Evolutionary conservation across 2,113 vertebrate species (phyloP).

Genomic region (Nycticebus coucang): DNA sequence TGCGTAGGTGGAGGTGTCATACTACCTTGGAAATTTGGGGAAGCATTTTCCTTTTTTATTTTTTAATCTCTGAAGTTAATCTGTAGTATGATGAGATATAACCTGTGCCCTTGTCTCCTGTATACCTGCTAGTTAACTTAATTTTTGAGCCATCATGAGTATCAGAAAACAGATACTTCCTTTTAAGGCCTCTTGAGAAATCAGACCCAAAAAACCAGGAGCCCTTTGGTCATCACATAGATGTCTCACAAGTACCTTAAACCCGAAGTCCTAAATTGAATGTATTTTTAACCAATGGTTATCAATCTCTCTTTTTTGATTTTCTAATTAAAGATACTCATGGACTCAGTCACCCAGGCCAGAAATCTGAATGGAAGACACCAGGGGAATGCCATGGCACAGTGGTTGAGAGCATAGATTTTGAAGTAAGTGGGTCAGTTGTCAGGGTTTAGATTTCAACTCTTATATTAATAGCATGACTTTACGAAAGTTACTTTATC

Average conservation of each 20-base stretch:
- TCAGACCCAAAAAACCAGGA: neutral
- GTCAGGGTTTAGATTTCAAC: neutral
- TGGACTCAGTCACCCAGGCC: neutral
- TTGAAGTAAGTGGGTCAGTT: neutral
- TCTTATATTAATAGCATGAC: neutral
- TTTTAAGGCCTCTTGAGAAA: neutral
- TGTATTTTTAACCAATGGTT: neutral
- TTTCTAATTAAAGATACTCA: neutral
- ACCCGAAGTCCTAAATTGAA: neutral
- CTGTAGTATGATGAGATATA: neutral
- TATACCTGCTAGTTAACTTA: neutral
- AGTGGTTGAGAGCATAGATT: neutral
- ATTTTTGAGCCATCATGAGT: neutral
- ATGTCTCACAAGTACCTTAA: neutral
- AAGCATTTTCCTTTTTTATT: neutral
- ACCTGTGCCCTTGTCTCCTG: neutral
- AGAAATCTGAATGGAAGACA: neutral
- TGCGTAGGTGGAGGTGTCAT: slow-evolving; percentile 66
- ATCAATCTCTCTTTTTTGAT: neutral
- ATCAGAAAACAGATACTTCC: neutral
- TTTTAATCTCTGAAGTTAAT: slow-evolving; percentile 28
- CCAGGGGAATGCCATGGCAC: neutral
- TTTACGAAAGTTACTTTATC: neutral
- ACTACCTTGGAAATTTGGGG: slow-evolving; percentile 23
- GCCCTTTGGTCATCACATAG: neutral